phyloP scores from a whole-genome alignment of 2,888 invertebrate genomes.

The Xestia xanthographa region DNA sequence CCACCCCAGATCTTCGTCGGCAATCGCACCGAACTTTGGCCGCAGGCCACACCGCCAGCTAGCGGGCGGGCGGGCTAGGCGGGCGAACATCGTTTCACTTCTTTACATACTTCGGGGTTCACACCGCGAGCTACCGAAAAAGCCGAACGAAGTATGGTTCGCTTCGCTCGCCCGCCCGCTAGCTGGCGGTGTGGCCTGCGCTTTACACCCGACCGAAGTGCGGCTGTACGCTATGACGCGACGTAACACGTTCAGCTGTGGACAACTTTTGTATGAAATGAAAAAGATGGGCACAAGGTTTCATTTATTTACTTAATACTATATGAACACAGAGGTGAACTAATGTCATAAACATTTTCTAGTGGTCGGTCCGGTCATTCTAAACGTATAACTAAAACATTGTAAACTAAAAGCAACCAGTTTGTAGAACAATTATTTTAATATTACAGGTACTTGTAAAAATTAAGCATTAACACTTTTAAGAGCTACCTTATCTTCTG shows the following conservation, averaged over 20 bases:
- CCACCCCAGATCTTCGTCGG: too few relatives aligned
- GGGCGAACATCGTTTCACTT: too few relatives aligned
- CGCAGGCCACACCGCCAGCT: too few relatives aligned
- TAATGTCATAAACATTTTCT: not conserved
- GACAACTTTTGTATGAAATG: not conserved
- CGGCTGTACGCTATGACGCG: too few relatives aligned
- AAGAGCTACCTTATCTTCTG: constrained; percentile 61
- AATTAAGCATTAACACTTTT: constrained; percentile 34
- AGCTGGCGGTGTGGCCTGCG: too few relatives aligned
- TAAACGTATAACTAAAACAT: not conserved
- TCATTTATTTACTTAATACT: not conserved
- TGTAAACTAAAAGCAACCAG: constrained; percentile 6
- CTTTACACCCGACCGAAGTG: too few relatives aligned
- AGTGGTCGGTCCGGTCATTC: not conserved
- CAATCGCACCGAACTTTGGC: too few relatives aligned
- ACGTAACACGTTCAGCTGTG: not conserved
- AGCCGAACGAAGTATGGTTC: too few relatives aligned
- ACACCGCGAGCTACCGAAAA: too few relatives aligned
- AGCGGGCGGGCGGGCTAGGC: too few relatives aligned
- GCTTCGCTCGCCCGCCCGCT: too few relatives aligned
- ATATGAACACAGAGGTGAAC: not conserved
- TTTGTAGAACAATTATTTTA: constrained; percentile 21
- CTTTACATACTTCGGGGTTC: too few relatives aligned
- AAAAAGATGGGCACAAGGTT: not conserved
- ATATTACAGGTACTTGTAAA: constrained; percentile 27